Percentiles rank a stretch among this genome's conserved stretches.
Conservation (phyloP, 1,140 invertebrate genomes). For the Hydropsyche tenuis region DNA sequence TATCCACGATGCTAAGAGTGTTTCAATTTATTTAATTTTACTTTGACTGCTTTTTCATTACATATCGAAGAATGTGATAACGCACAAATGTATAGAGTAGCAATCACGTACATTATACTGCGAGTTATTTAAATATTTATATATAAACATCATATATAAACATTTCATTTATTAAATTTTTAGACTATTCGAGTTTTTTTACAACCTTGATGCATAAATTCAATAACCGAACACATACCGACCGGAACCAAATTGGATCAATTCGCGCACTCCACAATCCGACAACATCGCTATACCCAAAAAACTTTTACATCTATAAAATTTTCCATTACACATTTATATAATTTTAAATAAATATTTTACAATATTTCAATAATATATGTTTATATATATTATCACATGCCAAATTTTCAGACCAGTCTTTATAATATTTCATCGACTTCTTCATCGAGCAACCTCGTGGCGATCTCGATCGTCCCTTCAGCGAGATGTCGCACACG, state of each 20-base stretch:
- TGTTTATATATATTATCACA: constrained; percentile 34
- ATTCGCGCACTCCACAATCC: too few species aligned
- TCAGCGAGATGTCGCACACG: background rate
- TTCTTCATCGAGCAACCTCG: background rate
- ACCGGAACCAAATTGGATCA: background rate
- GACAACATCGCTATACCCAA: too few species aligned
- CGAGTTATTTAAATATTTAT: constrained; percentile 21
- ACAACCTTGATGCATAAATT: background rate
- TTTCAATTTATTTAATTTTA: too few species aligned
- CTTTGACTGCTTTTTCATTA: too few species aligned
- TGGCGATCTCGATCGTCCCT: background rate
- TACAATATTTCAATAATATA: constrained; percentile 5
- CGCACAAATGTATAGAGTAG: background rate
- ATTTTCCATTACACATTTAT: background rate
- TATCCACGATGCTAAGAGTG: too few species aligned
- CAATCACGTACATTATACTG: constrained; percentile 38
- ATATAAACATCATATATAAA: constrained; percentile 6
- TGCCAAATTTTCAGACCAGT: constrained; percentile 27
- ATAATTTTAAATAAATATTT: background rate
- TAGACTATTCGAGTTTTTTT: background rate
- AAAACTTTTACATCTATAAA: constrained; percentile 2
- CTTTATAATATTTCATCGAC: constrained; percentile 2
- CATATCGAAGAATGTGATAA: too few species aligned
- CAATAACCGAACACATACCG: too few species aligned
- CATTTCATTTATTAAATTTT: background rate